Evolutionary conservation across 2,888 invertebrate species (phyloP).

Genomic region (Rhabditoides inermis): DNA sequence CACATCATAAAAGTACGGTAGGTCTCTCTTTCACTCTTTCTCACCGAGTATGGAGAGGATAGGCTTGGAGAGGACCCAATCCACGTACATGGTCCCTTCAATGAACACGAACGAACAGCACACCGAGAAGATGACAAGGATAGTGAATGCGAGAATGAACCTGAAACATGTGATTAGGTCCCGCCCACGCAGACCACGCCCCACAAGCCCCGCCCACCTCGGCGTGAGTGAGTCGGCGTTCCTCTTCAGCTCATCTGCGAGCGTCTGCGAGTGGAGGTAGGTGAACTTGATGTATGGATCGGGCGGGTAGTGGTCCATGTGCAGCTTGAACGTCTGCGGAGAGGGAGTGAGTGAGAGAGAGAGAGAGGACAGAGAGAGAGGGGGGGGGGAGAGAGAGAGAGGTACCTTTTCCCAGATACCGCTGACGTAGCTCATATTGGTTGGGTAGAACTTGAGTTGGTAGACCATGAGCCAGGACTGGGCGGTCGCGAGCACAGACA

Average conservation of each 20-base stretch:
- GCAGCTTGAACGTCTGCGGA: conserved; percentile 28
- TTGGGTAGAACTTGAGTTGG: conserved; percentile 37
- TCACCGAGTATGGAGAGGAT: conserved; percentile 71
- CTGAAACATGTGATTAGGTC: conserved; percentile 7
- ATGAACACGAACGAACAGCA: conserved; percentile 36
- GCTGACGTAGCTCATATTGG: conserved; percentile 29
- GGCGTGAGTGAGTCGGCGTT: conserved; percentile 67
- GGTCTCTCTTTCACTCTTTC: not conserved
- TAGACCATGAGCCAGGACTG: conserved; percentile 44
- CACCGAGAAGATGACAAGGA: conserved; percentile 32
- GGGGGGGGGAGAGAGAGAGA: not conserved
- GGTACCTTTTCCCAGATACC: conserved; percentile 35
- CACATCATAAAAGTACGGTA: not conserved
- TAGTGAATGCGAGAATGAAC: conserved; percentile 34
- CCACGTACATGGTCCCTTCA: conserved; percentile 64
- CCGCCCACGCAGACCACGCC: not conserved
- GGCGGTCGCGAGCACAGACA: conserved; percentile 29
- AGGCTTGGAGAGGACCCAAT: conserved; percentile 71
- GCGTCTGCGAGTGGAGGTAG: conserved; percentile 63
- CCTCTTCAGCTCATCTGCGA: conserved; percentile 81
- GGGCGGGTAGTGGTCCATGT: conserved; percentile 23
- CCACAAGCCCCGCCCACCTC: conserved; percentile 12
- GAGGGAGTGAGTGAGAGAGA: not conserved
- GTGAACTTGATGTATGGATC: conserved; percentile 33
- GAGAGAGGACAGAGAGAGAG: not conserved